Percentiles rank a stretch among this genome's conserved stretches.
Evolutionary conservation across 1,140 invertebrate genomes (phyloP).

Genomic region (Scaptodrosophila lebanonensis): DNA sequence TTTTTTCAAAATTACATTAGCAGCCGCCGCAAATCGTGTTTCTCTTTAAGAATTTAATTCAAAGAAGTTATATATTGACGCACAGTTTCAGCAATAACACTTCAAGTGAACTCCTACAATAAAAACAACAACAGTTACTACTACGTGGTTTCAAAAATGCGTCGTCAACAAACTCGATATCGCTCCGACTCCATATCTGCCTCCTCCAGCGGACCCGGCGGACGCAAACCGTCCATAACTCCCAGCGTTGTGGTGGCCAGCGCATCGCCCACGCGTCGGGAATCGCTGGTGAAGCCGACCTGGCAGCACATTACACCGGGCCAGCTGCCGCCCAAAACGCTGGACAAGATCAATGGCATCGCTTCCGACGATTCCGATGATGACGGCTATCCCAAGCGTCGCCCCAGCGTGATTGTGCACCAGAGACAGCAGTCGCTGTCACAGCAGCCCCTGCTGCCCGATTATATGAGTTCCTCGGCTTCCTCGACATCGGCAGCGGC

Average conservation of each 20-base stretch:
- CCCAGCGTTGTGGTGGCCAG: slow-evolving; percentile 18
- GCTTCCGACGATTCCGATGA: slow-evolving; percentile 66
- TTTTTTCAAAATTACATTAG: no score
- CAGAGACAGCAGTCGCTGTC: slow-evolving; percentile 64
- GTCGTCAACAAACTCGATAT: slow-evolving; percentile 63
- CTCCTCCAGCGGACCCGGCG: slow-evolving; percentile 32
- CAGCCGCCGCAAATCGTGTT: no score
- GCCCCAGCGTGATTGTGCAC: slow-evolving; percentile 67
- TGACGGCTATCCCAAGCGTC: slow-evolving; percentile 63
- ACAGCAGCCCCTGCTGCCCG: slow-evolving; percentile 54
- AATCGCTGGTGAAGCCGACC: slow-evolving; percentile 74
- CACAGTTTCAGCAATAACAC: no score
- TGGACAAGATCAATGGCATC: slow-evolving; percentile 72
- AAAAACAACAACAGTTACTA: not conserved
- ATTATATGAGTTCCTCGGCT: slow-evolving; percentile 50
- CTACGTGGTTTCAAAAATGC: slow-evolving; percentile 34
- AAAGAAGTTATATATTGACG: no score
- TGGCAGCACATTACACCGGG: slow-evolving; percentile 76
- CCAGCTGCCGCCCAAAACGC: slow-evolving; percentile 64
- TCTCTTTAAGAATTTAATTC: no score
- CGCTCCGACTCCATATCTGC: slow-evolving; percentile 60
- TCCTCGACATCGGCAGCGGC: slow-evolving; percentile 35
- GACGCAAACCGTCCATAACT: slow-evolving; percentile 44
- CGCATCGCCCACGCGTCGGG: slow-evolving; percentile 56
- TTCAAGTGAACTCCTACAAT: no score